Base-by-base conservation (phyloP, 2,888 invertebrate species). In the Yponomeuta evonymella region DNA sequence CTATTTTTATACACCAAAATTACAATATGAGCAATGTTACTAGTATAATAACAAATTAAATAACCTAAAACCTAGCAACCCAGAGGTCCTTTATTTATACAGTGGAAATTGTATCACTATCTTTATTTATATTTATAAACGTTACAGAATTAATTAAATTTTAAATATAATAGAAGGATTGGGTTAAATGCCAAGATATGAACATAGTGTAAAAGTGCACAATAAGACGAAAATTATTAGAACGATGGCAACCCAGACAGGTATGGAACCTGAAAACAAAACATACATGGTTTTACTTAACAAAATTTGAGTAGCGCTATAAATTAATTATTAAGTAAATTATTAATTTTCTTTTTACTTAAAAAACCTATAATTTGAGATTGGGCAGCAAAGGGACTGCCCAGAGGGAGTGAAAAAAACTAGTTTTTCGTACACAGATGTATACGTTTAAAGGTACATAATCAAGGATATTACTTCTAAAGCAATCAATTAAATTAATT, bases 131-230 rank as follows among this genome's bases (percentile, higher is more conserved):
- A 67, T 71, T 69, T 71, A 65, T 51, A 67, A 66, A 69, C 62
- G 67, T 69, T 51, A 69, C 70, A 68, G 63, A 70, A 74, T 79
- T 77, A 75, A 78, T 74, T 76, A 75, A 78, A 73, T 71, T 58
- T 58, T 77, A 76, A 74, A 73, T 72, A 73, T 70, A 51, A 71
- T 62, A 74, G 72, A 72, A 73, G 67, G 62, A 71, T 65, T 71
- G 71, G 69, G 62, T 78, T 92, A 95, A 85, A 97, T 95, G 79
- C 96, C 97, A 83, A 97, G 82, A 88, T 96, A 97, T 76, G 97
- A 97, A 92, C 97, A 97, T 76, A 97, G 81, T 74, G 95, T 89
- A 89, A 97, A 97, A 72, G 97, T 96, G 80, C 95, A 93, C 85
- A 96, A 95, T 72, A 97, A 93, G 75, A 96, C 95, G 76, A 95